Percentiles rank a stretch among this genome's conserved stretches.
Evolutionary conservation across 2,113 vertebrate genomes (phyloP).

Genomic region (Pteropus alecto): DNA sequence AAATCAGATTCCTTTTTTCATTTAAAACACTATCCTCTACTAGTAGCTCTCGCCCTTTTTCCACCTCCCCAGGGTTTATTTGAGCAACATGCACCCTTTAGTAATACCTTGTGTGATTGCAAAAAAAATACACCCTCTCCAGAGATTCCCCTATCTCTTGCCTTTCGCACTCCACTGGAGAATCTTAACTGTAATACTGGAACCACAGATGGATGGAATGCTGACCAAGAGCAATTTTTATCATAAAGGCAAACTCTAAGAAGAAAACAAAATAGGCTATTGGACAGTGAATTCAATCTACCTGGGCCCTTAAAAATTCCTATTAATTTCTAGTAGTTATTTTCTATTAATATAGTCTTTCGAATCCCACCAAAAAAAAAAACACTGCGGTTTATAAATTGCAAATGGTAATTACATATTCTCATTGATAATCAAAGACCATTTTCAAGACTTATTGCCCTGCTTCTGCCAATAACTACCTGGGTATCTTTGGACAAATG

Average conservation of each 20-base stretch:
- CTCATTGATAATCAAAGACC: background rate
- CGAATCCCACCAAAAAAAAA: constrained; percentile 33
- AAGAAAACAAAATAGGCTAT: background rate
- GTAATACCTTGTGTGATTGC: background rate
- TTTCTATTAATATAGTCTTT: constrained; percentile 47
- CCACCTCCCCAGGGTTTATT: constrained; percentile 9
- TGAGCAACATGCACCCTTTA: background rate
- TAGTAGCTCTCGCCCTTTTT: background rate
- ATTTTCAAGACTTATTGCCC: background rate
- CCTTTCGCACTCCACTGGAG: background rate
- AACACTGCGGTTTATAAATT: constrained; percentile 5
- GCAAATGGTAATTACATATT: background rate
- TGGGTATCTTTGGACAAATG: background rate
- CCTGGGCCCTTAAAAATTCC: background rate
- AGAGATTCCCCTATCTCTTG: background rate
- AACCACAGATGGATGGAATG: background rate
- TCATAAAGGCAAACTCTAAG: constrained; percentile 22
- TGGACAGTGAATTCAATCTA: constrained; percentile 4
- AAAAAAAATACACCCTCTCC: background rate
- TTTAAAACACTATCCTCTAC: constrained; percentile 4
- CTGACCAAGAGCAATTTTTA: constrained; percentile 22
- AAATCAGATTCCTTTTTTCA: background rate
- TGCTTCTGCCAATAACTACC: background rate
- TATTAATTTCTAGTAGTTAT: constrained; percentile 44
- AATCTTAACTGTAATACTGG: background rate